Base-by-base conservation (phyloP, 2,113 vertebrate genomes). In the Oenanthe melanoleuca region DNA sequence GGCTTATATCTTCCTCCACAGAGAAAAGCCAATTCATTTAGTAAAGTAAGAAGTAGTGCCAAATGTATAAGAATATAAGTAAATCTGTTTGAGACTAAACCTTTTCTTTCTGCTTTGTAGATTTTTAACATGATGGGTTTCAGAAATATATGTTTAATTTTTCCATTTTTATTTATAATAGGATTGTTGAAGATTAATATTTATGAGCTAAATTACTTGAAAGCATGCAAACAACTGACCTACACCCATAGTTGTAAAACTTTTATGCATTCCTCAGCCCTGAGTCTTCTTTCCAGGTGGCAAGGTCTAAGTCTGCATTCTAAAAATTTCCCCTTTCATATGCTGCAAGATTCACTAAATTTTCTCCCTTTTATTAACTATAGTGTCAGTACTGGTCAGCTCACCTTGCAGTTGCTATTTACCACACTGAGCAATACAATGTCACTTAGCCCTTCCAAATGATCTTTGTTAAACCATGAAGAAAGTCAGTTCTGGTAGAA, bases 391-490 rank as follows among this genome's bases (percentile, higher is more conserved):
- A 91, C 49, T 44, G 82, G 70, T 55, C 64, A 91, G 57, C 34
- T 82, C 65, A 80, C 53, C 79, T 97, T 95, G 89, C 49, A 94
- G 49, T 23, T 89, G 44, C 40, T 89, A 53, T 92, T 97, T 97
- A 96, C 78, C 86, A 70, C 23, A 5, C 53, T 47, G 59, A 89
- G 63, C 88, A 92, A 80, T 52, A 89, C 13, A 3, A 95, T 83
- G 77, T 85, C 56, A 57, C 34, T 88, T 60, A 66, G 29, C 31
- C 80, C 57, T 75, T 92, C 91, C 75, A 89, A 87, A 87, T 26
- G 14, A 56, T 37, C 89, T 97, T 91, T 93, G 64, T 88, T 96
- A 38, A 87, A 86, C 34, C 55, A 59, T 63, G 82, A 93, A 78
- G 69, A 72, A 87, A 89, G 65, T 79, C 81, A 92, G 29, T 67